Base-by-base conservation (phyloP, 2,888 invertebrate genomes). In the Nomada ruficornis region DNA sequence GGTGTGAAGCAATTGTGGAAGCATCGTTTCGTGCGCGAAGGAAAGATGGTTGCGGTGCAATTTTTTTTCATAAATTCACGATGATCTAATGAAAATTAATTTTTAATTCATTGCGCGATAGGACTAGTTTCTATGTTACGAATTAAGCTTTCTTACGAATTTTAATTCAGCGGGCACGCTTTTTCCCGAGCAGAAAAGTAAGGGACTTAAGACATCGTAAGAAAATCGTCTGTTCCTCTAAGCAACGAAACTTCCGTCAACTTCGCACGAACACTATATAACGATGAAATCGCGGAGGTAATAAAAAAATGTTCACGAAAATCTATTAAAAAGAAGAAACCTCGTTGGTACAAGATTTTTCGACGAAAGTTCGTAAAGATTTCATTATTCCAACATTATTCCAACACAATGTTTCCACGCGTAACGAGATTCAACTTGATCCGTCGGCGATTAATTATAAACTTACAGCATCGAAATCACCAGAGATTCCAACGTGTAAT, bases 381-480 rank as follows among this genome's bases (percentile, higher is more conserved):
- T 7, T 47, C 9, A 50, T 29, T 20, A n/a, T 2, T 26, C 26
- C 26, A 26, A 26, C 26, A 2, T 26, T n/a, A n/a, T n/a, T n/a
- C n/a, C n/a, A 26, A 1, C 26, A 2, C 20, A 47, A 47, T 2
- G 11, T 15, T 59, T 4, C n/a, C 44, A 13, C 59, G 4, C 9
- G 2, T 26, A 5, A 54, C 52, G 2, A 10, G 5, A 29, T n/a
- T 3, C 15, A 20, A 15, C 13, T 47, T 13, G 47, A 47, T 29
- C 23, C 0, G 0, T 7, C 1, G 0, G 15, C 10, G 52, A 64
- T 59, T 65, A 52, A 69, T 42, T 65, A 10, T 0, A 0, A 36
- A 42, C 50, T 23, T 3, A 10, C 42, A 62, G 86, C 86, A 1
- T 86, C 63, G 86, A 86, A 86, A 78, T 86, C 86, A 57, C 86